These are phyloP conservation scores for Helostoma temminkii DNA, from an alignment of 2,797 vertebrate genomes.

Conservation along the genomic window DNA sequence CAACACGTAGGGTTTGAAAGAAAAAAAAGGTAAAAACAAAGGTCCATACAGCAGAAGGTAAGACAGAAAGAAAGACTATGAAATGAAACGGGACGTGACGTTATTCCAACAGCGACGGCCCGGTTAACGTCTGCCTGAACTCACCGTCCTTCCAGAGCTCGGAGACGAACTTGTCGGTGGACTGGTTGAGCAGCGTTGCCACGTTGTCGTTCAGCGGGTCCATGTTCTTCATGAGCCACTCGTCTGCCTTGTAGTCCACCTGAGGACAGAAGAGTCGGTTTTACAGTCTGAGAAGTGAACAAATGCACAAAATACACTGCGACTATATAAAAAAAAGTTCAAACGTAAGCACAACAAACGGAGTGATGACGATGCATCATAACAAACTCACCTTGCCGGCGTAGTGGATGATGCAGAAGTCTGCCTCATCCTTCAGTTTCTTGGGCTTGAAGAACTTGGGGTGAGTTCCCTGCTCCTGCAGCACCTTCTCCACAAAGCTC, in stretches of 20 bases:
- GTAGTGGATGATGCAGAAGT: conserved; percentile 97
- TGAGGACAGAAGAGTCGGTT: conserved; percentile 57
- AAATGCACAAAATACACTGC: not conserved
- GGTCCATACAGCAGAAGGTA: conserved; percentile 65
- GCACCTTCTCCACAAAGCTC: conserved; percentile 97
- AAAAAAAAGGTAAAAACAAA: conserved; percentile 69
- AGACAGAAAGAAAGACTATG: conserved; percentile 65
- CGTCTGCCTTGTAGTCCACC: conserved; percentile 98
- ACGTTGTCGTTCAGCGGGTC: conserved; percentile 97
- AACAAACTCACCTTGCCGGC: conserved; percentile 90
- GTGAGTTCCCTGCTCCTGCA: conserved; percentile 96
- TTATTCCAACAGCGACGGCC: conserved; percentile 21
- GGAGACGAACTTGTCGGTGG: conserved; percentile 95
- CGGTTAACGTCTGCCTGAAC: conserved; percentile 56
- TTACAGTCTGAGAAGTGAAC: not conserved
- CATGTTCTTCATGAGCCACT: conserved; percentile 99
- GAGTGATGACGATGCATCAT: not conserved
- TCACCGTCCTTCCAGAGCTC: conserved; percentile 98
- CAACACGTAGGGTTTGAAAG: conserved; percentile 34
- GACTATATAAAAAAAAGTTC: not conserved
- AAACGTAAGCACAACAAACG: not conserved
- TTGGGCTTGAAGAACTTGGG: conserved; percentile 97
- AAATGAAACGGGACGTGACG: conserved; percentile 41
- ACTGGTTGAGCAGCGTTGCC: conserved; percentile 93
- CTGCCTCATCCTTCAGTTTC: conserved; percentile 97